Percentiles rank a stretch among this genome's conserved stretches.
Evolutionary conservation across 92 coral and sea anemone genomes (phyloP).

Genomic region (Heliopora coerulea): DNA sequence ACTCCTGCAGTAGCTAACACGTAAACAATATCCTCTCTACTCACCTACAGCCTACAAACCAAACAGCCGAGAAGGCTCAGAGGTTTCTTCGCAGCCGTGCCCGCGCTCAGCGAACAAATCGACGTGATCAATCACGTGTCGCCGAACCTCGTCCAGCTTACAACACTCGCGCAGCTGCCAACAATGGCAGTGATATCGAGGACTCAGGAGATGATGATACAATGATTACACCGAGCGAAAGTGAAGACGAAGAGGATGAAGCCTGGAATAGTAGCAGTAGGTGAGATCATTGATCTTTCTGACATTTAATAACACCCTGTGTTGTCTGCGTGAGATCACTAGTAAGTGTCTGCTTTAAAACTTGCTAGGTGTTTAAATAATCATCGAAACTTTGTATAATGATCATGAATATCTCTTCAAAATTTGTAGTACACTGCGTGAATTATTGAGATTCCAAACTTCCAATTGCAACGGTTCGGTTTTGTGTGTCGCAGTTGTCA

Average conservation of each 20-base stretch:
- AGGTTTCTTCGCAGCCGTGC: slow-evolving; percentile 65
- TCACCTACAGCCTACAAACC: slow-evolving; percentile 28
- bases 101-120: slow-evolving; percentile 49
- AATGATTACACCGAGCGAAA: slow-evolving; percentile 79
- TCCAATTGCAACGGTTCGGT: too few species aligned
- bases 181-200: slow-evolving; percentile 63
- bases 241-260: slow-evolving; percentile 91
- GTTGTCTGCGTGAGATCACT: too few species aligned
- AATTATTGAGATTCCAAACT: too few species aligned
- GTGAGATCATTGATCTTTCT: slow-evolving; percentile 26
- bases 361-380: too few species aligned
- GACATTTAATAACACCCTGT: too few species aligned
- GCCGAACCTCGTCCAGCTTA: slow-evolving; percentile 62
- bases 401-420: too few species aligned
- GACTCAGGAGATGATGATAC: slow-evolving; percentile 93
- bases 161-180: slow-evolving; percentile 84
- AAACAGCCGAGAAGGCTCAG: slow-evolving; percentile 52
- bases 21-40: neutral
- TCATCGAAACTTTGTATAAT: too few species aligned
- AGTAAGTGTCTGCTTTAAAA: too few species aligned
- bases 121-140: slow-evolving; percentile 49
- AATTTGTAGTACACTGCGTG: too few species aligned
- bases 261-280: slow-evolving; percentile 94
- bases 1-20: too few species aligned
- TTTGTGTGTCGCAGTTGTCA: too few species aligned